These are phyloP conservation scores for Halictus rubicundus DNA, from an alignment of 1,140 invertebrate genomes.

Conservation along the genomic window DNA sequence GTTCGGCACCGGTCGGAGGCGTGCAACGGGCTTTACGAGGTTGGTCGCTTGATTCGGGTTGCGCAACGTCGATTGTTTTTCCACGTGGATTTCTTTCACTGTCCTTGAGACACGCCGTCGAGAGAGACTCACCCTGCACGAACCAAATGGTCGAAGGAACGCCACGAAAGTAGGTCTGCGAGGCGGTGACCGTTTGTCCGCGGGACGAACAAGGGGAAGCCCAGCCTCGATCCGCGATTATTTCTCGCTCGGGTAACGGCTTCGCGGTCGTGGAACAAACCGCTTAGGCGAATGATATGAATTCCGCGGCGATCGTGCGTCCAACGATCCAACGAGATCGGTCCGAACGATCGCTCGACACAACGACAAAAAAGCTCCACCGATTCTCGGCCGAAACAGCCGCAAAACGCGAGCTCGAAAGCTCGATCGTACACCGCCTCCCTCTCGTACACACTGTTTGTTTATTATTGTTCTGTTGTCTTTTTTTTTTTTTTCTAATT, in stretches of 20 bases:
- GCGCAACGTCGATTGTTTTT: constrained; percentile 39
- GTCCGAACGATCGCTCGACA: too few species aligned
- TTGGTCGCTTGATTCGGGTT: constrained; percentile 12
- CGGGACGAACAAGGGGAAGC: background rate
- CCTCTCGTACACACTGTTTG: constrained; percentile 1
- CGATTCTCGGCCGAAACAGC: too few species aligned
- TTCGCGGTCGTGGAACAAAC: background rate
- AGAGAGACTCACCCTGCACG: constrained; percentile 30
- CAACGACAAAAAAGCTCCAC: too few species aligned
- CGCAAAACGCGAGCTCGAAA: background rate
- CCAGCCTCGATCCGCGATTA: background rate
- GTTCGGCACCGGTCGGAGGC: background rate
- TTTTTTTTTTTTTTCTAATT: background rate
- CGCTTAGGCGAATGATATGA: too few species aligned
- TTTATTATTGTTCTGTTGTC: background rate
- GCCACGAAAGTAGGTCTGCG: background rate
- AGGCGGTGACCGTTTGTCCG: background rate
- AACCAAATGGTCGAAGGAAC: constrained; percentile 22
- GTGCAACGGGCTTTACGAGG: constrained; percentile 21
- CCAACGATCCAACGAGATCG: too few species aligned
- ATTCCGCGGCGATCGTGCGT: too few species aligned
- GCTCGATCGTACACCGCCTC: background rate
- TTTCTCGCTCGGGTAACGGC: background rate
- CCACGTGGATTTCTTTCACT: constrained; percentile 1
- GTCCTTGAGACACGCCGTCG: constrained; percentile 32